Evolutionary conservation across 2,113 vertebrate genomes (phyloP).

Genomic region (Tachuris rubrigastra): DNA sequence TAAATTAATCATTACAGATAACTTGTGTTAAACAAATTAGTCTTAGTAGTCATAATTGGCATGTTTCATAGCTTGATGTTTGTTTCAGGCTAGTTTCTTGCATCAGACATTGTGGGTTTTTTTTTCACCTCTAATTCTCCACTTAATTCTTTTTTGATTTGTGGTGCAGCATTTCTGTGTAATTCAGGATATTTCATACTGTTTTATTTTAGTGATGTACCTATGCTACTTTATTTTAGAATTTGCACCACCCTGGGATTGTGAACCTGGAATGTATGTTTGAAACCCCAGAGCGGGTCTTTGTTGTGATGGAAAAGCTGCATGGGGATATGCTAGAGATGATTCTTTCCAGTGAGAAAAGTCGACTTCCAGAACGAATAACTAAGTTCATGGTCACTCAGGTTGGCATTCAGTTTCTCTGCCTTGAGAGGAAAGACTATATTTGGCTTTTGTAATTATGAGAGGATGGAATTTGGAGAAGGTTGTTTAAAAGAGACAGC

Average conservation of each 20-base stretch:
- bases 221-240: constrained; percentile 73
- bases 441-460: background rate
- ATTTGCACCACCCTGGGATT: constrained; percentile 96
- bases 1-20: background rate
- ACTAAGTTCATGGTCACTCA: constrained; percentile 98
- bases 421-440: background rate
- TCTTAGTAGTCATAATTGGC: background rate
- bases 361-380: constrained; percentile 94
- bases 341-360: constrained; percentile 98
- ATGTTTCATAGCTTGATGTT: background rate
- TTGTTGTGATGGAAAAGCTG: constrained; percentile 99
- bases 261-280: constrained; percentile 99
- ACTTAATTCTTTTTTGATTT: background rate
- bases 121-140: background rate
- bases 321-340: constrained; percentile 99
- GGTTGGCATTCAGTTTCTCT: constrained; percentile 68
- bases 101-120: background rate
- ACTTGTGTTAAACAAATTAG: background rate
- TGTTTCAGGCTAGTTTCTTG: background rate
- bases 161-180: background rate
- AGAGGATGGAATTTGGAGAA: background rate
- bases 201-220: background rate
- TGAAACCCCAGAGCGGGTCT: constrained; percentile 96
- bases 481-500: background rate
- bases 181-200: background rate